Percentiles rank a stretch among this genome's conserved stretches.
Conservation (phyloP, 2,113 vertebrate species). For the Rhinichthys klamathensis region DNA sequence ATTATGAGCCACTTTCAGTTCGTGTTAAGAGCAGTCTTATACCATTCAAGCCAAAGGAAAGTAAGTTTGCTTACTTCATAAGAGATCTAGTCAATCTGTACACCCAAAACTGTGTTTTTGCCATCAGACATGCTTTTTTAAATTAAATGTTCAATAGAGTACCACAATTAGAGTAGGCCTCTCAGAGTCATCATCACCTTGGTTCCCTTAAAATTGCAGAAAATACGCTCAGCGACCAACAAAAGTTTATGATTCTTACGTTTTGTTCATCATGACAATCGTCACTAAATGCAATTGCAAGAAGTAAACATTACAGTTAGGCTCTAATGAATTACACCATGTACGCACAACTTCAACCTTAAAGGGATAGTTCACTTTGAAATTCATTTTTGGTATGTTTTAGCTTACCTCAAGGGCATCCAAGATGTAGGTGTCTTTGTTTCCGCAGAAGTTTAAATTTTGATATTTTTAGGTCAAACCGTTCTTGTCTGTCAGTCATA, state of each 20-base stretch:
- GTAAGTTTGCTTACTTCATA: slow-evolving; percentile 76
- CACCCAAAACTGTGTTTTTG: slow-evolving; percentile 9
- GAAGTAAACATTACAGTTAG: neutral
- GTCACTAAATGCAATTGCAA: neutral
- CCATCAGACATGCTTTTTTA: neutral
- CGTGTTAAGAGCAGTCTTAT: slow-evolving; percentile 82
- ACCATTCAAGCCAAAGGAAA: slow-evolving; percentile 85
- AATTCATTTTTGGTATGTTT: too few species aligned
- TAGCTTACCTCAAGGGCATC: too few species aligned
- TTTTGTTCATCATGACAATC: neutral
- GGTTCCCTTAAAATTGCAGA: too few species aligned
- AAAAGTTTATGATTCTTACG: too few species aligned
- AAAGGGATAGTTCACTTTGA: too few species aligned
- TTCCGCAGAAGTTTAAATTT: too few species aligned
- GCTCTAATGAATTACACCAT: neutral
- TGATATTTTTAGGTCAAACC: too few species aligned
- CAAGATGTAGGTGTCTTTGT: too few species aligned
- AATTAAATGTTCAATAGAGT: neutral
- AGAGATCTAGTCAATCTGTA: neutral
- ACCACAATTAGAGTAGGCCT: neutral
- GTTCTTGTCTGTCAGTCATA: too few species aligned
- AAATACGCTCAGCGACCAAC: too few species aligned
- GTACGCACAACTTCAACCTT: neutral
- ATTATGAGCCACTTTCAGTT: slow-evolving; percentile 80
- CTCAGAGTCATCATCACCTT: neutral